Conservation (phyloP, 2,888 invertebrate species). For the Troides aeacus region DNA sequence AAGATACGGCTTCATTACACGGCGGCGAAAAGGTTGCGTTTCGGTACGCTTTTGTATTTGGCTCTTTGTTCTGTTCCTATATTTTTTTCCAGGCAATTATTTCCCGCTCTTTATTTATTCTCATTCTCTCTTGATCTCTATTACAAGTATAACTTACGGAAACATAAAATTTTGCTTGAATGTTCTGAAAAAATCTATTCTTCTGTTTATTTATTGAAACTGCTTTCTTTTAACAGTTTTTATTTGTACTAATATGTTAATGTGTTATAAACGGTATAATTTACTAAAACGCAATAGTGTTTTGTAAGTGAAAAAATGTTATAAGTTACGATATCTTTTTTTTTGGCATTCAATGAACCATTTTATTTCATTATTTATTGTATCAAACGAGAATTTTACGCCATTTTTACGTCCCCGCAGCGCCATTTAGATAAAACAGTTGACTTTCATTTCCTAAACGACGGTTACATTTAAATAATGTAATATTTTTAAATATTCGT, state of each 20-base stretch:
- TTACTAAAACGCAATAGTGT: too few relatives aligned
- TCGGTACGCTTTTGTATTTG: constrained; percentile 46
- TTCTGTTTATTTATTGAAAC: too few relatives aligned
- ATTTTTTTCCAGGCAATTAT: constrained; percentile 37
- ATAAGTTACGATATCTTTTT: not conserved
- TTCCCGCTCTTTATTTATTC: constrained; percentile 32
- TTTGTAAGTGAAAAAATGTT: not conserved
- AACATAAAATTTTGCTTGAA: too few relatives aligned
- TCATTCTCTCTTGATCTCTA: constrained; percentile 19
- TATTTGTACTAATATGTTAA: too few relatives aligned
- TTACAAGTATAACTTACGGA: not conserved
- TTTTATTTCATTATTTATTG: constrained; percentile 68
- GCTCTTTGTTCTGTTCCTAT: constrained; percentile 39
- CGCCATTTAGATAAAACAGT: constrained; percentile 71
- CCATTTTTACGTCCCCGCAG: constrained; percentile 65
- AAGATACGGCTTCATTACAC: constrained; percentile 78
- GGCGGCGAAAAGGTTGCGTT: constrained; percentile 48
- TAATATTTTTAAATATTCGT: constrained; percentile 34
- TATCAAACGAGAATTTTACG: constrained; percentile 61
- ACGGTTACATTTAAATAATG: constrained; percentile 41
- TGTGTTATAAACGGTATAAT: too few relatives aligned
- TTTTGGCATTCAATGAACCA: constrained; percentile 38
- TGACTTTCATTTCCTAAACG: constrained; percentile 66
- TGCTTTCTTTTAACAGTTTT: too few relatives aligned
- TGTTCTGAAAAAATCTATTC: too few relatives aligned